These are phyloP conservation scores for Spisula subtruncata DNA, from an alignment of 2,888 invertebrate genomes.

Conservation along the genomic window DNA sequence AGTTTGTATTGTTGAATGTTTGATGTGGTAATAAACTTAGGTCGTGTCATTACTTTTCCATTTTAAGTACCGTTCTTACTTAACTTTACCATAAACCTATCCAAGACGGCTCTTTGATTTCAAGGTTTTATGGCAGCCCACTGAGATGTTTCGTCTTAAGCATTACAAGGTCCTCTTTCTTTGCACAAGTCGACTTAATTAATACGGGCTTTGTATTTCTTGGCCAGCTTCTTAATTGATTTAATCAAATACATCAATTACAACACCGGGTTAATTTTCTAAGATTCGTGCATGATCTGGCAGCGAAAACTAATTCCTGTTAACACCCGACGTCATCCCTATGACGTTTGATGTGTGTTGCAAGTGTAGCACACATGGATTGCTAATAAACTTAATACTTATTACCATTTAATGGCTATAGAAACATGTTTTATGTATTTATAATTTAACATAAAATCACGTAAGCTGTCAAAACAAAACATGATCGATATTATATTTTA, in stretches of 20 bases:
- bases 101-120: not conserved
- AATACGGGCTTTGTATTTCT: not conserved
- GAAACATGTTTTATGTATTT: not conserved
- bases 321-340: slow-evolving; percentile 1
- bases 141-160: not conserved
- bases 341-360: not conserved
- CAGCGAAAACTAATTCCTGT: not conserved
- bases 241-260: too few species aligned
- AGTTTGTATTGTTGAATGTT: not conserved
- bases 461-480: not conserved
- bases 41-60: not conserved
- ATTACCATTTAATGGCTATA: not conserved
- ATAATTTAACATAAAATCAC: not conserved
- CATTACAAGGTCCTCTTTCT: not conserved
- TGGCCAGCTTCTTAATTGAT: not conserved
- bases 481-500: not conserved
- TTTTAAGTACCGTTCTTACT: not conserved
- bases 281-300: slow-evolving; percentile 10
- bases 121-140: not conserved
- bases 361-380: not conserved
- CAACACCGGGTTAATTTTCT: not conserved
- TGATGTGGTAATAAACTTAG: not conserved
- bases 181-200: not conserved
- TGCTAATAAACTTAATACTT: not conserved
- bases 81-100: slow-evolving; percentile 13